Percentiles rank a stretch among this genome's conserved stretches.
phyloP scores from a whole-genome alignment of 2,113 vertebrate genomes.

The Vanacampus margaritifer region DNA sequence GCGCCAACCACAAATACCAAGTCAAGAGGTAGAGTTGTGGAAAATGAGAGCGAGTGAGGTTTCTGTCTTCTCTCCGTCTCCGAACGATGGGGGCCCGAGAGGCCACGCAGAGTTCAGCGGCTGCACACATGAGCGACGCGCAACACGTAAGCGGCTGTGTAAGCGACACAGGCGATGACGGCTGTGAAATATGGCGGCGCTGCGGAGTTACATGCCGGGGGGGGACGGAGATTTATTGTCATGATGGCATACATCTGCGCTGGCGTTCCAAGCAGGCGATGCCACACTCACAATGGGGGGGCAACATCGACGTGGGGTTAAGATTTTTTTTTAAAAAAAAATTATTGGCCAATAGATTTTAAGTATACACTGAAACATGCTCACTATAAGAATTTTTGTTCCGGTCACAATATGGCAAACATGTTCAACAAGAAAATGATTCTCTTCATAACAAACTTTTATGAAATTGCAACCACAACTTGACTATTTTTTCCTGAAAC shows the following conservation, averaged over 20 bases:
- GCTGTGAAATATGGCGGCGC: conserved; percentile 10
- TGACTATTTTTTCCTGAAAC: no score
- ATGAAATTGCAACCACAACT: no score
- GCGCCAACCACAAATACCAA: conserved; percentile 69
- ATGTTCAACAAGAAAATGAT: no score
- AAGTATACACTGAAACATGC: no score
- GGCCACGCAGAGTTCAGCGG: conserved; percentile 75
- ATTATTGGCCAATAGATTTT: no score
- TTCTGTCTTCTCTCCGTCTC: conserved; percentile 69
- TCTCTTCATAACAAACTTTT: no score
- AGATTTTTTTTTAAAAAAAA: no score
- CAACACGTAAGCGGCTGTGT: conserved; percentile 33
- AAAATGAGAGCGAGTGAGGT: conserved; percentile 76
- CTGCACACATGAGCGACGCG: conserved; percentile 65
- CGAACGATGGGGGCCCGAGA: conserved; percentile 70
- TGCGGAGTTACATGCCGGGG: neutral
- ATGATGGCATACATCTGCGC: no score
- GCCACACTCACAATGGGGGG: neutral
- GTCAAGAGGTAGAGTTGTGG: conserved; percentile 73
- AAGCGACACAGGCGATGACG: conserved; percentile 47
- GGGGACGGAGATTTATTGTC: neutral
- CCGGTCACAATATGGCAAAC: no score
- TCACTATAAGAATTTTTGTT: no score
- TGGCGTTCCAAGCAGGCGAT: neutral
- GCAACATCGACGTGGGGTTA: no score